A percentile compares a stretch with the other conserved stretches of the same genome.
Evolutionary conservation across 2,113 vertebrate species (phyloP).

Genomic region (Leptocoma aspasia): DNA sequence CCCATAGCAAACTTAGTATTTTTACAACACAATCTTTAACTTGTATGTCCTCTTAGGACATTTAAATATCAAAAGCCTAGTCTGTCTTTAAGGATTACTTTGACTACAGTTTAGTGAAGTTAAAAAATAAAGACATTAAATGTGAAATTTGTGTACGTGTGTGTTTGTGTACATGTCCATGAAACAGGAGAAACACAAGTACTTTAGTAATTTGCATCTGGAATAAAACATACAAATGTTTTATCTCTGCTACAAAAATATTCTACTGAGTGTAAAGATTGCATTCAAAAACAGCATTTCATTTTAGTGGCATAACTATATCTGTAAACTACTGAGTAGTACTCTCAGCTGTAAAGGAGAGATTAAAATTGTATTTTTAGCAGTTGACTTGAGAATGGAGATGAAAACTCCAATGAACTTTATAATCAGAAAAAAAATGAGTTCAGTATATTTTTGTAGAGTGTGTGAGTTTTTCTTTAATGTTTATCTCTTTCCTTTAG

Average conservation of each 20-base stretch:
- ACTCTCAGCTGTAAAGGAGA: background rate
- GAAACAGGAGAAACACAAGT: background rate
- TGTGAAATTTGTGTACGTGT: background rate
- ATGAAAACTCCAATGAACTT: background rate
- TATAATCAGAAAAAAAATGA: background rate
- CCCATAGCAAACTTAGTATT: background rate
- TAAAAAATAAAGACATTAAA: background rate
- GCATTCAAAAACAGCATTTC: background rate
- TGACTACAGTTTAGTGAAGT: background rate
- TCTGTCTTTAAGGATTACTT: background rate
- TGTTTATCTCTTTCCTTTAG: conserved; percentile 28
- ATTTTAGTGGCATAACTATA: background rate
- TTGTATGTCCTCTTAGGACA: background rate
- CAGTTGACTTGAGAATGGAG: background rate
- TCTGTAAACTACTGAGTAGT: background rate
- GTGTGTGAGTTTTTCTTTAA: background rate
- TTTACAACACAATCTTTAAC: background rate
- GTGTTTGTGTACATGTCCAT: background rate
- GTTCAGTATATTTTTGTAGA: background rate
- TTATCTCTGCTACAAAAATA: background rate
- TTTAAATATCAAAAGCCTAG: background rate
- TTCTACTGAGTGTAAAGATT: background rate
- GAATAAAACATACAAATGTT: background rate
- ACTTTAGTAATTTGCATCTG: background rate
- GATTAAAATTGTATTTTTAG: background rate